Base-by-base conservation (phyloP, 2,797 vertebrate species). In the Buceros bicornis region DNA sequence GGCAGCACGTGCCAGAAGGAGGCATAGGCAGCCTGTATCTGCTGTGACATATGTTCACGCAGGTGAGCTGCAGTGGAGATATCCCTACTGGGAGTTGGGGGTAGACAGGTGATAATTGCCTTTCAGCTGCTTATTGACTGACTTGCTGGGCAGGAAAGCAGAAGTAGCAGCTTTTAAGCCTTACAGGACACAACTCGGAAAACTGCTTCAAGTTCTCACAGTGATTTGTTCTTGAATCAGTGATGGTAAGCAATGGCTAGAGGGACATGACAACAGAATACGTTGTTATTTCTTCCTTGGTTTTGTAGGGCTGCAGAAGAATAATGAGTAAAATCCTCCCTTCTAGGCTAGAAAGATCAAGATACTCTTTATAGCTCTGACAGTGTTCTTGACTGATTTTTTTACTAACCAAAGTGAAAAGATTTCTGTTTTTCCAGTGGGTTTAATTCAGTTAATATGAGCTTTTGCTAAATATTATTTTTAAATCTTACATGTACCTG, bases 41-140 rank as follows among this genome's bases (percentile, higher is more conserved):
- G 54, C n/a, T 65, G 72, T 76, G 72, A 71, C 45, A 64, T 88
- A 74, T 70, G 51, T 70, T 93, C 91, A 61, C 40, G 77, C 95
- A 81, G 90, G 60, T 87, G 91, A 89, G 43, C 29, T 25, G 13
- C 21, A 45, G 48, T 70, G 60, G 35, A 92, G 66, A 61, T 88
- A 90, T 47, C 72, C 69, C 62, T 87, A 48, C 6, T 28, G 60
- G 33, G 57, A 72, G n/a, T 69, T 5, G 37, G 67, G 48, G 29
- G 25, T 53, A 77, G 90, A 58, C 72, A 95, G 53, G 82, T 81
- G 72, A 80, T 94, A 96, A 97, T 91, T 96, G 90, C 76, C 71
- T 93, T 88, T 92, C 84, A 95, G 20, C 78, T 84, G 74, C 25
- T 91, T 95, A 91, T 93, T 94, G 94, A 96, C 93, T 93, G 78